Base-by-base conservation (phyloP, 2,888 invertebrate genomes). In the Scaeva pyrastri region DNA sequence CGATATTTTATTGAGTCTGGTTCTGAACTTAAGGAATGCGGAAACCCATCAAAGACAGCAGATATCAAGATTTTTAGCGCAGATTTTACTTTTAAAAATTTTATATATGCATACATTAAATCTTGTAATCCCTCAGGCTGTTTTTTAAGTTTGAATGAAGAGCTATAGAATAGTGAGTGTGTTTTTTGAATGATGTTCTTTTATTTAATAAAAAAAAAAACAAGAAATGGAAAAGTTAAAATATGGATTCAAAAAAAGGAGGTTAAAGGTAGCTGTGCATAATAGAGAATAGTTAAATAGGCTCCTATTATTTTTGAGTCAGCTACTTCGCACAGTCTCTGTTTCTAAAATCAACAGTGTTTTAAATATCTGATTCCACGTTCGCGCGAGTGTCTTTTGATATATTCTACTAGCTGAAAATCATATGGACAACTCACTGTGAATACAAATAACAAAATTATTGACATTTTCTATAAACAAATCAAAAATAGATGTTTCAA, bases 21-120 rank as follows among this genome's bases (percentile, higher is more conserved):
- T 14, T n/a, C 2, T 52, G 14, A 48, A 36, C 31, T 19, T 14
- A 48, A 66, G 16, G 66, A 66, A 66, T 66, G 66, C 66, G 66
- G 66, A 66, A 66, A 66, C 19, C 48, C 36, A 48, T 48, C 4
- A 21, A 31, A 31, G 31, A 31, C 31, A 66, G 31, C 31, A 66
- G 14, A 48, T n/a, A n/a, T n/a, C n/a, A n/a, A 56, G 19, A 36
- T 66, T 48, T 45, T 48, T 48, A 12, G 48, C 66, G 48, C 66
- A 48, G 31, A 36, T 48, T 48, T 31, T 66, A 48, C 66, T 66
- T 66, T 48, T 31, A 5, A 64, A 45, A 64, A 31, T 31, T 31
- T 31, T 41, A n/a, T 16, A 16, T 45, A 43, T 66, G 60, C 60
- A 48, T 48, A 31, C 31, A 66, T 66, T 31, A 19, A 31, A 19